Percentiles rank a stretch among this genome's conserved stretches.
phyloP scores from a whole-genome alignment of 1,140 invertebrate species.

The Helicoverpa armigera region DNA sequence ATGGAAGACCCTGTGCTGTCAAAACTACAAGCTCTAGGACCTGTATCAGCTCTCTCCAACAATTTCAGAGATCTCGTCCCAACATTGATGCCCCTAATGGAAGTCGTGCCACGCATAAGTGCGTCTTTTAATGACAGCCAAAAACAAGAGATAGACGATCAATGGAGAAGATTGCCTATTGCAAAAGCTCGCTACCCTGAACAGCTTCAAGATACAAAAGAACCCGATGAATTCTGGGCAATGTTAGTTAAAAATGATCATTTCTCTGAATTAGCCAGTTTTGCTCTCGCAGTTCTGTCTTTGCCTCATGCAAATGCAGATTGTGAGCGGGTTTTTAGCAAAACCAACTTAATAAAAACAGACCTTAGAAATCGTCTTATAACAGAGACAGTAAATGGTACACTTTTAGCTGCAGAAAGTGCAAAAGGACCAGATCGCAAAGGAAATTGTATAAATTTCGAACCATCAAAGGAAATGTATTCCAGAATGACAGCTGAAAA shows the following conservation, averaged over 20 bases:
- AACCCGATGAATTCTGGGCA: not conserved
- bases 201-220: not conserved
- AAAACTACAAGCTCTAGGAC: slow-evolving; percentile 6
- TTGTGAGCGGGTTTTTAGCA: slow-evolving; percentile 41
- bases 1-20: slow-evolving; percentile 13
- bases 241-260: not conserved
- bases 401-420: not conserved
- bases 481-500: not conserved
- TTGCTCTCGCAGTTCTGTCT: slow-evolving; percentile 1
- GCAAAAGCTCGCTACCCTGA: not conserved
- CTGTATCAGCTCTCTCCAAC: not conserved
- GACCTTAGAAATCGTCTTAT: slow-evolving; percentile 35
- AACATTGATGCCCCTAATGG: slow-evolving; percentile 3
- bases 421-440: not conserved
- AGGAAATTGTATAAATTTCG: not conserved
- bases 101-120: not conserved
- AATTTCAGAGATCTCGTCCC: not conserved
- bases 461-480: not conserved
- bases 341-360: slow-evolving; percentile 42
- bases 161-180: not conserved
- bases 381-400: slow-evolving; percentile 1
- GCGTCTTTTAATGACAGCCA: not conserved
- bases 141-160: not conserved
- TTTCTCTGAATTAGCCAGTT: not conserved
- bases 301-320: slow-evolving; percentile 43